These are phyloP conservation scores for Percina caprodes DNA, from an alignment of 2,113 vertebrate species.

Conservation along the genomic window DNA sequence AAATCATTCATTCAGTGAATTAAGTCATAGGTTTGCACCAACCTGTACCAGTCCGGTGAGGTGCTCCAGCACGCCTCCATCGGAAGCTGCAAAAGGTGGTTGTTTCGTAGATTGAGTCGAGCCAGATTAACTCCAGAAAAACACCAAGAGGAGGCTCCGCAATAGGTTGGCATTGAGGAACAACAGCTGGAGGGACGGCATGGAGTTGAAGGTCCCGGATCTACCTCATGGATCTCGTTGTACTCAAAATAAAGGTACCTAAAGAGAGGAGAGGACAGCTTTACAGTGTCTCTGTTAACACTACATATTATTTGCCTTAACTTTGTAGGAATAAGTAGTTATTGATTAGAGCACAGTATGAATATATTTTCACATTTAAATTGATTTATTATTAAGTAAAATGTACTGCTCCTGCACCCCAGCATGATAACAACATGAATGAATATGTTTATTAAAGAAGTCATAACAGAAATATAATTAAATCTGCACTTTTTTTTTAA, in stretches of 20 bases:
- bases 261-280: background rate
- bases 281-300: conserved; percentile 11
- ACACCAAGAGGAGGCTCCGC: conserved; percentile 90
- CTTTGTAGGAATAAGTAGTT: background rate
- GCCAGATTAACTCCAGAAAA: conserved; percentile 91
- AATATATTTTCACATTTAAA: conserved; percentile 5
- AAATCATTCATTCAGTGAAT: background rate
- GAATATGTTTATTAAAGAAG: conserved; percentile 51
- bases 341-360: background rate
- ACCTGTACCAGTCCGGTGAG: conserved; percentile 96
- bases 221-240: conserved; percentile 94
- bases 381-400: conserved; percentile 7
- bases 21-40: conserved; percentile 41
- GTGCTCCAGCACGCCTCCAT: conserved; percentile 95
- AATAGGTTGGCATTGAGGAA: conserved; percentile 97
- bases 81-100: conserved; percentile 93
- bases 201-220: conserved; percentile 93
- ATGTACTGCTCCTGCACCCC: background rate
- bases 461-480: conserved; percentile 55
- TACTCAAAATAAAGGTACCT: conserved; percentile 97
- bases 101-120: conserved; percentile 95
- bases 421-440: conserved; percentile 44
- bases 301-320: background rate
- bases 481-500: conserved; percentile 38
- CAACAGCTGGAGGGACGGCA: conserved; percentile 94